Evolutionary conservation across 2,797 vertebrate species (phyloP).

Genomic region (Lutra lutra): DNA sequence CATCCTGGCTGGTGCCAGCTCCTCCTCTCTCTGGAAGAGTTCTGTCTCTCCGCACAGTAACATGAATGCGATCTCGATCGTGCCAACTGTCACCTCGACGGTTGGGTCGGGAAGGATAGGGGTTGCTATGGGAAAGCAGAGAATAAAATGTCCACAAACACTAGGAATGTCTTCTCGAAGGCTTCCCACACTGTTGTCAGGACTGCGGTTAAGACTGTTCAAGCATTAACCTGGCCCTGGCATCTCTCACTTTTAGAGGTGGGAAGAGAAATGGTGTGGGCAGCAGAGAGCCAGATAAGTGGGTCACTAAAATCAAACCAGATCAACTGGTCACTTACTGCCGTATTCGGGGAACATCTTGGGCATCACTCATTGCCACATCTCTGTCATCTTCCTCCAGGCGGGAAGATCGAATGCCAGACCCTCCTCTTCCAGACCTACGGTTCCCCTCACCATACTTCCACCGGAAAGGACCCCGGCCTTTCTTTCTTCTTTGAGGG

Average conservation of each 20-base stretch:
- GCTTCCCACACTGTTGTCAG: not conserved
- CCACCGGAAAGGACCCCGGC: conserved; percentile 89
- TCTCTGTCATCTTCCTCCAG: conserved; percentile 89
- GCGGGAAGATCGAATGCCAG: conserved; percentile 82
- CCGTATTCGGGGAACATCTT: conserved; percentile 84
- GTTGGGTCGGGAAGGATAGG: conserved; percentile 87
- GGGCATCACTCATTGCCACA: conserved; percentile 90
- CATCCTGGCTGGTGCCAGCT: conserved; percentile 74
- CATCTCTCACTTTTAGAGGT: not conserved
- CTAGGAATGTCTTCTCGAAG: not conserved
- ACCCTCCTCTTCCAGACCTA: conserved; percentile 86
- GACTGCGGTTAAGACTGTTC: not conserved
- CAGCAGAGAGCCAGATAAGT: not conserved
- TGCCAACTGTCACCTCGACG: conserved; percentile 87
- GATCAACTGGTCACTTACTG: conserved; percentile 79
- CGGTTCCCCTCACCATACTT: conserved; percentile 86
- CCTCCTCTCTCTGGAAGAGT: conserved; percentile 73
- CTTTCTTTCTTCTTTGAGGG: conserved; percentile 89
- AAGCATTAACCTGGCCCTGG: not conserved
- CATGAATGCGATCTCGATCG: conserved; percentile 85
- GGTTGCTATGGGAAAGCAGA: conserved; percentile 85
- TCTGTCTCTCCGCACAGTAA: conserved; percentile 76
- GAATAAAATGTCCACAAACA: not conserved
- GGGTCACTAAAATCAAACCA: not conserved
- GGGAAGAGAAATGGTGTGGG: not conserved